These are phyloP conservation scores for Morpho achilles DNA, from an alignment of 2,888 invertebrate species.

Conservation along the genomic window DNA sequence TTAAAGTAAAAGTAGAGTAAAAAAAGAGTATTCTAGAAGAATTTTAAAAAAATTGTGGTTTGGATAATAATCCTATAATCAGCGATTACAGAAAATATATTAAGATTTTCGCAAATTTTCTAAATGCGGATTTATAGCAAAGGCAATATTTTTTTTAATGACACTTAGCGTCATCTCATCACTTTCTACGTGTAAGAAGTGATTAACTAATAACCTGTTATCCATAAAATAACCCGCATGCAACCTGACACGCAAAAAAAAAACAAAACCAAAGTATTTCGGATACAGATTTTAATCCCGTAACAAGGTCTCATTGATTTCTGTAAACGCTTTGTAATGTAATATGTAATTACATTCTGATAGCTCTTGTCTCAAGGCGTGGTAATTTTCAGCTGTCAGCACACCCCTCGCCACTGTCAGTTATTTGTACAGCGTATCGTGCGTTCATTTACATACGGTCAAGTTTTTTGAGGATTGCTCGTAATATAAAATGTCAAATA, in stretches of 20 bases:
- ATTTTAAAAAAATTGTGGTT: no score
- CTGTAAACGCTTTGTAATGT: conserved; percentile 34
- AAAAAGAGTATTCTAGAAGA: no score
- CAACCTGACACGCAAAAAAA: conserved; percentile 30
- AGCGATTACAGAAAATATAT: no score
- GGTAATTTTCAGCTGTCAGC: conserved; percentile 55
- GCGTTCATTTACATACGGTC: conserved; percentile 3
- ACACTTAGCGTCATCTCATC: no score
- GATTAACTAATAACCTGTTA: no score
- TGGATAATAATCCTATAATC: no score
- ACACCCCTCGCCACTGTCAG: conserved; percentile 38
- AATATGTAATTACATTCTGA: conserved; percentile 54
- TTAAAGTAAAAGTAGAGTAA: no score
- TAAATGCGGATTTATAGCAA: no score
- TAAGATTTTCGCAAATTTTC: no score
- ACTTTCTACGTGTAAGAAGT: neutral
- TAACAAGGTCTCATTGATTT: conserved; percentile 50
- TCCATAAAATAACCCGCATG: no score
- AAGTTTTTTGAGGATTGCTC: neutral
- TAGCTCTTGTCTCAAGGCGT: conserved; percentile 45
- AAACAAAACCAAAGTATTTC: conserved; percentile 36
- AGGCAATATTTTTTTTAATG: no score
- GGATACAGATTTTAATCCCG: conserved; percentile 31
- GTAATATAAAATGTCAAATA: no score
- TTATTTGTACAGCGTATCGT: conserved; percentile 7